Conservation (phyloP, 1,140 invertebrate species). For the Tetragnatha versicolor region DNA sequence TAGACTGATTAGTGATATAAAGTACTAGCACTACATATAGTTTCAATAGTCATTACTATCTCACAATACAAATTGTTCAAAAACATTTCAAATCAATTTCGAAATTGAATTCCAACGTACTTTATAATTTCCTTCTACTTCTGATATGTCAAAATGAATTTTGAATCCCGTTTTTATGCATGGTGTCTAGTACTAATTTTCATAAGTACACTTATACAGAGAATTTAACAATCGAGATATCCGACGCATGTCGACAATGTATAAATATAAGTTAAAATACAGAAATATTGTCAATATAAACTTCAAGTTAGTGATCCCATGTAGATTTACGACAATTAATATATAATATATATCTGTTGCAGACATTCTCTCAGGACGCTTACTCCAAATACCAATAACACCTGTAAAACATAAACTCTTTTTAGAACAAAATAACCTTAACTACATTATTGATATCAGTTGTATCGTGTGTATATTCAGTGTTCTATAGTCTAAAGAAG, state of each 20-base stretch:
- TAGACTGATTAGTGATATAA: no score
- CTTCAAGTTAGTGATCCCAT: slow-evolving; percentile 31
- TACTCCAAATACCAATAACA: background rate
- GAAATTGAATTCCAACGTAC: no score
- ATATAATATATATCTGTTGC: slow-evolving; percentile 27
- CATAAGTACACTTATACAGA: slow-evolving; percentile 28
- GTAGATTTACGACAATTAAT: slow-evolving; percentile 13
- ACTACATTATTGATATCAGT: no score
- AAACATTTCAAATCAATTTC: no score
- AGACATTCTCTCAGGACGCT: slow-evolving; percentile 1
- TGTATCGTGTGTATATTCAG: no score
- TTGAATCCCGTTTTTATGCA: background rate
- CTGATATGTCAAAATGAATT: background rate
- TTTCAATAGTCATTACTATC: no score
- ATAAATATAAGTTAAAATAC: slow-evolving; percentile 43
- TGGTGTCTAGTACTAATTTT: background rate
- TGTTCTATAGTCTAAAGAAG: no score
- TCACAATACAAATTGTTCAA: no score
- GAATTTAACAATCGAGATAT: slow-evolving; percentile 12
- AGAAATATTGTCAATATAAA: slow-evolving; percentile 33
- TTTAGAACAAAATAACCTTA: no score
- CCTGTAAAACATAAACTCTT: no score
- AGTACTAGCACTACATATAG: no score
- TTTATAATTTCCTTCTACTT: background rate
- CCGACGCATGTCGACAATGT: background rate